A percentile compares a stretch with the other conserved stretches of the same genome.
Evolutionary conservation across 2,797 vertebrate species (phyloP).

Genomic region (Centropyge bicolor): DNA sequence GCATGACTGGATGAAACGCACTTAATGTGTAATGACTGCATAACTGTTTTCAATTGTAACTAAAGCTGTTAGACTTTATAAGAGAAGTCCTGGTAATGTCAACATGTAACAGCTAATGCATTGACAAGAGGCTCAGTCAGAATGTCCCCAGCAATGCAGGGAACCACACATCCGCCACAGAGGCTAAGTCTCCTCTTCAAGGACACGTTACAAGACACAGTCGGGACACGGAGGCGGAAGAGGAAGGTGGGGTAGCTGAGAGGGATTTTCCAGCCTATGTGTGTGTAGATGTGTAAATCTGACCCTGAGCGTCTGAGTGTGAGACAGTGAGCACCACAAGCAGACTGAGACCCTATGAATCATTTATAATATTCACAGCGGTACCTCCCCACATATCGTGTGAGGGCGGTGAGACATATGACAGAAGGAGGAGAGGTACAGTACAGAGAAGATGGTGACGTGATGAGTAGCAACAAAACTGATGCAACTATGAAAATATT

Average conservation of each 20-base stretch:
- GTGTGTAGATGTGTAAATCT: slow-evolving; percentile 43
- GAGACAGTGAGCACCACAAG: slow-evolving; percentile 32
- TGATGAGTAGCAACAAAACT: slow-evolving; percentile 1
- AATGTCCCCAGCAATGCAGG: slow-evolving; percentile 24
- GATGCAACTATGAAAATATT: slow-evolving; percentile 3
- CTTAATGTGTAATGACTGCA: background rate
- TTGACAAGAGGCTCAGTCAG: slow-evolving; percentile 25
- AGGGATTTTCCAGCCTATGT: slow-evolving; percentile 62
- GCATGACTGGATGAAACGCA: background rate
- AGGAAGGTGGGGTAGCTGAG: slow-evolving; percentile 33
- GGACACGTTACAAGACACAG: slow-evolving; percentile 27
- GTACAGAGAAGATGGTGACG: background rate
- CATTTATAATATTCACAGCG: slow-evolving; percentile 41
- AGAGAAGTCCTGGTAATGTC: background rate
- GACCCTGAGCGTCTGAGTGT: slow-evolving; percentile 48
- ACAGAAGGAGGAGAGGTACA: slow-evolving; percentile 7
- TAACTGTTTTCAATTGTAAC: background rate
- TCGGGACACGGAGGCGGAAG: slow-evolving; percentile 20
- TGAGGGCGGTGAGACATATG: background rate
- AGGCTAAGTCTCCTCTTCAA: slow-evolving; percentile 22
- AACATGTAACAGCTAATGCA: background rate
- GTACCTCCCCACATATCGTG: background rate
- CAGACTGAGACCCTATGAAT: slow-evolving; percentile 56
- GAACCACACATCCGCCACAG: slow-evolving; percentile 2
- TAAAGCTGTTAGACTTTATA: background rate